Percentiles rank a stretch among this genome's conserved stretches.
These are phyloP conservation scores for Nesidiocoris tenuis DNA, from an alignment of 2,888 invertebrate genomes.

Conservation along the genomic window DNA sequence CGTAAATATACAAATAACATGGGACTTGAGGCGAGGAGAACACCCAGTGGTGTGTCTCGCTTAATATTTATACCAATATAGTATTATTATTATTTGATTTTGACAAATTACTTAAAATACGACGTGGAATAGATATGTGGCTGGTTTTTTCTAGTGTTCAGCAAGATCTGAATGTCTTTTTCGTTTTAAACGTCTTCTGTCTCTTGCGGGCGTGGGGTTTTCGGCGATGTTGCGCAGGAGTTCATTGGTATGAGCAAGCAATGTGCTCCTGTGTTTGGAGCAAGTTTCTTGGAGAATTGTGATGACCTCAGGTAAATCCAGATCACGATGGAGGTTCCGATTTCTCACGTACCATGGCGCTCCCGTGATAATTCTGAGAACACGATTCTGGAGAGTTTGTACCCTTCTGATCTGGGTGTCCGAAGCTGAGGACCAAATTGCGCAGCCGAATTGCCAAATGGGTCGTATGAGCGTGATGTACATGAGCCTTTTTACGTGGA, in stretches of 20 bases:
- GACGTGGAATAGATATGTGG: no score
- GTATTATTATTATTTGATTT: no score
- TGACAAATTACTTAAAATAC: no score
- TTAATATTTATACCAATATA: no score
- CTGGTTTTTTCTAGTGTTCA: background rate
- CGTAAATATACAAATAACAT: no score
- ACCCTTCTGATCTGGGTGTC: background rate
- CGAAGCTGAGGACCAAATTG: background rate
- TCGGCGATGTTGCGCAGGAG: background rate
- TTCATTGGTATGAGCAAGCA: background rate
- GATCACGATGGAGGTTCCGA: background rate
- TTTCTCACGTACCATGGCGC: constrained; percentile 1
- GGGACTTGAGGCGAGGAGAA: no score
- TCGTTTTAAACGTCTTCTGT: background rate
- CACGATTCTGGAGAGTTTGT: background rate
- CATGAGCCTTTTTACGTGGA: background rate
- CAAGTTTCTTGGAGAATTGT: background rate
- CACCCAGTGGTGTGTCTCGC: no score
- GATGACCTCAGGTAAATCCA: background rate
- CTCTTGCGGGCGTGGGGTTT: background rate
- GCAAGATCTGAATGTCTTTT: background rate
- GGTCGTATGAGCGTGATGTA: background rate
- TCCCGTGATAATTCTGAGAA: background rate
- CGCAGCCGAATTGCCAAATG: background rate
- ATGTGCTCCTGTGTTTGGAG: background rate